Evolutionary conservation across 1,140 invertebrate species (phyloP).

Genomic region (Zaprionus inermis): DNA sequence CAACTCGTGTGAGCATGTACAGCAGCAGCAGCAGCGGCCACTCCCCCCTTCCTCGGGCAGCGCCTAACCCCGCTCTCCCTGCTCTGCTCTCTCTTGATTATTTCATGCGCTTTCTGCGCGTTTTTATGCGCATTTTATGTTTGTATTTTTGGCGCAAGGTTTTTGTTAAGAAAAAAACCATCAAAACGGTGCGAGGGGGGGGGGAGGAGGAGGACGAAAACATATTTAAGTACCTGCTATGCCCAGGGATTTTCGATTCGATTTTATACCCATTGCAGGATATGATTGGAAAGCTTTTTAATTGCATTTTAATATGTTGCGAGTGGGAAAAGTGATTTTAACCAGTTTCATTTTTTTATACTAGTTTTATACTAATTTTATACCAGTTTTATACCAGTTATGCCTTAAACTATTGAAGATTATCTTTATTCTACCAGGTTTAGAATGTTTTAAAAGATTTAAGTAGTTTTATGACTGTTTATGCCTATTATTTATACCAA

Average conservation of each 20-base stretch:
- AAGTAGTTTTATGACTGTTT: no score
- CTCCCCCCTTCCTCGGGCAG: background rate
- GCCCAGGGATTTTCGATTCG: constrained; percentile 7
- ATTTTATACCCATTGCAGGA: background rate
- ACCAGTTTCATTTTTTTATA: background rate
- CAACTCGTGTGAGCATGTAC: constrained; percentile 60
- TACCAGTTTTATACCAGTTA: no score
- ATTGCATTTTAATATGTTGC: background rate
- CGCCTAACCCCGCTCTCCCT: background rate
- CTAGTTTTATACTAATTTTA: no score
- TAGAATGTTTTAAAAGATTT: no score
- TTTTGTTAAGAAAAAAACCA: background rate
- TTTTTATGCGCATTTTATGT: constrained; percentile 82
- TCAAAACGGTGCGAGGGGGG: background rate
- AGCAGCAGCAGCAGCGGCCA: constrained; percentile 22
- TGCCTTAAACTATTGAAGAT: no score
- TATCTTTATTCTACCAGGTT: no score
- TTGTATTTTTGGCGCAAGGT: constrained; percentile 64
- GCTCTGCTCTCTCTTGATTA: constrained; percentile 64
- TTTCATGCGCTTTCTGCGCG: constrained; percentile 77
- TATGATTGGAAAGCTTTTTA: no score
- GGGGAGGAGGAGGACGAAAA: background rate
- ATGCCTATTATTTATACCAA: no score
- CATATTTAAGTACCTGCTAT: constrained; percentile 4
- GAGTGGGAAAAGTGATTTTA: background rate